phyloP scores from a whole-genome alignment of 2,797 vertebrate species.

The Champsocephalus esox region DNA sequence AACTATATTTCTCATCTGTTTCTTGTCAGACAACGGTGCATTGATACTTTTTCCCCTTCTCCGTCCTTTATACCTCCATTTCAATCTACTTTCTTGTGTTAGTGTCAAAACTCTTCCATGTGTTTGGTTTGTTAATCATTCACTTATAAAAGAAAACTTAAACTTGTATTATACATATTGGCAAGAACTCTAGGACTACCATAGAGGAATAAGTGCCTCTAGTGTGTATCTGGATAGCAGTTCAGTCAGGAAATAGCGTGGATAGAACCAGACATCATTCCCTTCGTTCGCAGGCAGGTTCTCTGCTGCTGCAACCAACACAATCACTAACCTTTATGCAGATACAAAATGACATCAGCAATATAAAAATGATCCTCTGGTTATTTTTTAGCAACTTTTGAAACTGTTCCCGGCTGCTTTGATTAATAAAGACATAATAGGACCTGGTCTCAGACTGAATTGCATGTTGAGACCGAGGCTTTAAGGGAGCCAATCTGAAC shows the following conservation, averaged over 20 bases:
- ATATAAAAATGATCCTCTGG: no score
- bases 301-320: no score
- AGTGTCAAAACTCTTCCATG: conserved; percentile 14
- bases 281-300: no score
- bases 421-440: no score
- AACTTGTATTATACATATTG: conserved; percentile 4
- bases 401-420: no score
- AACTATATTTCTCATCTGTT: conserved; percentile 36
- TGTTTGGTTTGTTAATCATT: neutral
- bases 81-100: conserved; percentile 14
- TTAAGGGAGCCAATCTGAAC: no score
- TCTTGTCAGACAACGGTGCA: conserved; percentile 42
- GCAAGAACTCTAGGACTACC: neutral
- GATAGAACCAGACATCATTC: neutral
- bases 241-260: conserved; percentile 1
- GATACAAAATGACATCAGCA: no score
- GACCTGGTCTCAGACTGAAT: no score
- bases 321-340: no score
- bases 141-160: neutral
- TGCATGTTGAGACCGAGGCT: no score
- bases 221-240: neutral
- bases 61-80: conserved; percentile 17
- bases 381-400: no score
- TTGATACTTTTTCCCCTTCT: neutral
- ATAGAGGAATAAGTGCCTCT: neutral